phyloP scores from a whole-genome alignment of 2,797 vertebrate genomes.

The Poeciliopsis turneri region DNA sequence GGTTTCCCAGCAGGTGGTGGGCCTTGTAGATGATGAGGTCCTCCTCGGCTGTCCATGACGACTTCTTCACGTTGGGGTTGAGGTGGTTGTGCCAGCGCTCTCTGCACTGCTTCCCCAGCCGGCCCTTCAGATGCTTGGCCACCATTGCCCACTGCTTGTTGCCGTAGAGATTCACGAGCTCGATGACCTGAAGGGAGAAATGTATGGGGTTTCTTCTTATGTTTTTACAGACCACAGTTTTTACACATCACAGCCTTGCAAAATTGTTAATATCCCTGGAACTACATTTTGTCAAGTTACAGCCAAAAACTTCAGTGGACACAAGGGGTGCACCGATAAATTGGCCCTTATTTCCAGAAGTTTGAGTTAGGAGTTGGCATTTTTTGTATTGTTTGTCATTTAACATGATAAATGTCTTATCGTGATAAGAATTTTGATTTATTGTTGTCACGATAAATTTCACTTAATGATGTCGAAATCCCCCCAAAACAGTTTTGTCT shows the following conservation, averaged over 20 bases:
- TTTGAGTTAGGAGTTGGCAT: no score
- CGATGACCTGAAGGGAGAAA: constrained; percentile 86
- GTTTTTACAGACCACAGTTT: neutral
- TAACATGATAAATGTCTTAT: no score
- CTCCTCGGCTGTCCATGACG: constrained; percentile 96
- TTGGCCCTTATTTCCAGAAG: no score
- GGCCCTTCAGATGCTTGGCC: constrained; percentile 94
- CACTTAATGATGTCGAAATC: no score
- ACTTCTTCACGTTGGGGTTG: constrained; percentile 97
- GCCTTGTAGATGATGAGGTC: constrained; percentile 97
- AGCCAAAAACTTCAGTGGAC: neutral
- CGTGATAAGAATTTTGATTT: no score
- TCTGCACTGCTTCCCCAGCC: constrained; percentile 95
- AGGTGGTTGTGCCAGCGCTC: constrained; percentile 99
- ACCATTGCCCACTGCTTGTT: constrained; percentile 97
- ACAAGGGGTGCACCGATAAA: neutral
- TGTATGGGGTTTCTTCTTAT: neutral
- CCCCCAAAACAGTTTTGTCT: no score
- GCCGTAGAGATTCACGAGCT: constrained; percentile 93
- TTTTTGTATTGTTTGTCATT: no score
- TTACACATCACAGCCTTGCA: neutral
- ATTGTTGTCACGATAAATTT: no score
- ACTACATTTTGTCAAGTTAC: neutral
- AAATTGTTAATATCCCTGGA: neutral
- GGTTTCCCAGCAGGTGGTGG: constrained; percentile 93